phyloP scores from a whole-genome alignment of 2,888 invertebrate genomes.

The Eupithecia insigniata region DNA sequence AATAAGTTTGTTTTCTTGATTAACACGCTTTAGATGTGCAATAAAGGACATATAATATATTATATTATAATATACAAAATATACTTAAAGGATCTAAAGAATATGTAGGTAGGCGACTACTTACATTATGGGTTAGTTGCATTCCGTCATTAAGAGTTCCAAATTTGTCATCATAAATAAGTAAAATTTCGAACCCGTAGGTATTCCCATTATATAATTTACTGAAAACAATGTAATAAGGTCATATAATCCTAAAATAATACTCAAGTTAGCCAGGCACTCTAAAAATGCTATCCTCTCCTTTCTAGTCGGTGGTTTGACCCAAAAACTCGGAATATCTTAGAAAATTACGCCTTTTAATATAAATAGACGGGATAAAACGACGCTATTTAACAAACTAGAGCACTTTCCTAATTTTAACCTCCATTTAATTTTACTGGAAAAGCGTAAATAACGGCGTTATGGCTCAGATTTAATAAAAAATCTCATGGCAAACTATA shows the following conservation, averaged over 20 bases:
- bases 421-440: neutral
- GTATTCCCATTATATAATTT: no score
- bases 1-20: neutral
- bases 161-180: no score
- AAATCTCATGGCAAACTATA: no score
- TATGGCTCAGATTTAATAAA: no score
- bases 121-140: no score
- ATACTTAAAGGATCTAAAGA: no score
- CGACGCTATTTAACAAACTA: constrained; percentile 21
- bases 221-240: neutral
- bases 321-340: constrained; percentile 20
- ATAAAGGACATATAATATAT: no score
- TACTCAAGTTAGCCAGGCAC: neutral
- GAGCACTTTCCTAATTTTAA: neutral
- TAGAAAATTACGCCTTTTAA: constrained; percentile 24
- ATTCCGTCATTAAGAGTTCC: no score
- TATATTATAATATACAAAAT: no score
- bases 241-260: neutral
- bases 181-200: neutral
- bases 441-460: neutral
- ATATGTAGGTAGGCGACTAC: no score
- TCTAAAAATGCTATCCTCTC: neutral
- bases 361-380: constrained; percentile 24
- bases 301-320: neutral
- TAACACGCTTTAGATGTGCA: neutral